Conservation (phyloP, 2,113 vertebrate species). For the Melanerpes aurifrons region DNA sequence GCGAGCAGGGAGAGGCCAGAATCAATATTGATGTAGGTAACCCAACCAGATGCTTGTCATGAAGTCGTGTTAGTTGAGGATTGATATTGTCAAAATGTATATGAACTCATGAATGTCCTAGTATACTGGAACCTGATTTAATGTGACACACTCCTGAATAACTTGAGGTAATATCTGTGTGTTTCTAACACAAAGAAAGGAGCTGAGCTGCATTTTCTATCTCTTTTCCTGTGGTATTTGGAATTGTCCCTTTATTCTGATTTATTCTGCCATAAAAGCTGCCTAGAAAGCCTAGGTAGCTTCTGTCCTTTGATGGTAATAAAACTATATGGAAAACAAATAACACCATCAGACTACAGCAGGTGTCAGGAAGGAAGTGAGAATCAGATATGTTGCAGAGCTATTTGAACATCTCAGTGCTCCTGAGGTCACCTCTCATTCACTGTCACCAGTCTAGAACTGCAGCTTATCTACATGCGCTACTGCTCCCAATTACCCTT, state of each 20-base stretch:
- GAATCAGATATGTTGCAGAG: not conserved
- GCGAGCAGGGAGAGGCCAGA: constrained; percentile 69
- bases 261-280: not conserved
- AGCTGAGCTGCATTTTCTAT: fast-evolving
- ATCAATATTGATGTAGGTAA: constrained; percentile 70
- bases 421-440: fast-evolving
- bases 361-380: not conserved
- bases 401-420: not conserved
- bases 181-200: not conserved
- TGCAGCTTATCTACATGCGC: not conserved
- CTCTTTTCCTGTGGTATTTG: fast-evolving
- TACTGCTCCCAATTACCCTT: not conserved
- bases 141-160: not conserved
- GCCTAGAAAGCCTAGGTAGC: not conserved
- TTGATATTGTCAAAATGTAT: constrained; percentile 45
- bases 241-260: not conserved
- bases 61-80: constrained; percentile 47
- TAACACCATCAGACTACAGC: not conserved
- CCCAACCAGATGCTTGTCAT: constrained; percentile 47
- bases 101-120: constrained; percentile 6
- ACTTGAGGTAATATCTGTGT: not conserved
- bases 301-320: not conserved
- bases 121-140: constrained; percentile 27
- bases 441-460: not conserved
- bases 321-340: not conserved